These are phyloP conservation scores for Drosophila aff. DNA, from an alignment of 1,140 invertebrate genomes.

Conservation along the genomic window DNA sequence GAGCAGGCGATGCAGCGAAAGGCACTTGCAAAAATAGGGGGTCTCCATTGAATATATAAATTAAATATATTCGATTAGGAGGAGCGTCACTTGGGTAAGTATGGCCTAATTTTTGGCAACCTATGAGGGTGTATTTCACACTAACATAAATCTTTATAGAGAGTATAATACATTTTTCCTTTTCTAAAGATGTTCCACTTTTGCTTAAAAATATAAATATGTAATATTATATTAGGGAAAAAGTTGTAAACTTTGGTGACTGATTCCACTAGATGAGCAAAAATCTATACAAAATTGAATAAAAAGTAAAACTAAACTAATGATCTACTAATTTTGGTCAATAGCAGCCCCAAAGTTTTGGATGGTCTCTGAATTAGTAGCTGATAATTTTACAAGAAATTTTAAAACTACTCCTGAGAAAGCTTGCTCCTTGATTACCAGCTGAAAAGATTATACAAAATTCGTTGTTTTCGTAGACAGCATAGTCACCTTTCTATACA, in stretches of 20 bases:
- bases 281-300: no score
- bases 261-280: fast-evolving
- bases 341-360: no score
- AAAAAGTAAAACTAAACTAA: no score
- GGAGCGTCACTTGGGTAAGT: no score
- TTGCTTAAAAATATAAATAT: not conserved
- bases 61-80: not conserved
- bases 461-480: not conserved
- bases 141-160: not conserved
- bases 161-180: no score
- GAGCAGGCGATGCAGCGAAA: constrained; percentile 25
- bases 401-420: not conserved
- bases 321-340: no score
- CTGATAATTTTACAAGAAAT: no score
- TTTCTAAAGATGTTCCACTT: not conserved
- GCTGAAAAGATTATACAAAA: not conserved
- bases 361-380: no score
- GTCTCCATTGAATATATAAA: no score
- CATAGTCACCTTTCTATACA: not conserved
- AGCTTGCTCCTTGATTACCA: not conserved
- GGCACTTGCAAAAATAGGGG: constrained; percentile 1
- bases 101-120: no score
- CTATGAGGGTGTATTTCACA: no score
- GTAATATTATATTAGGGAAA: no score
- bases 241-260: not conserved